These are phyloP conservation scores for Theocolax elegans DNA, from an alignment of 1,140 invertebrate species.

Conservation along the genomic window DNA sequence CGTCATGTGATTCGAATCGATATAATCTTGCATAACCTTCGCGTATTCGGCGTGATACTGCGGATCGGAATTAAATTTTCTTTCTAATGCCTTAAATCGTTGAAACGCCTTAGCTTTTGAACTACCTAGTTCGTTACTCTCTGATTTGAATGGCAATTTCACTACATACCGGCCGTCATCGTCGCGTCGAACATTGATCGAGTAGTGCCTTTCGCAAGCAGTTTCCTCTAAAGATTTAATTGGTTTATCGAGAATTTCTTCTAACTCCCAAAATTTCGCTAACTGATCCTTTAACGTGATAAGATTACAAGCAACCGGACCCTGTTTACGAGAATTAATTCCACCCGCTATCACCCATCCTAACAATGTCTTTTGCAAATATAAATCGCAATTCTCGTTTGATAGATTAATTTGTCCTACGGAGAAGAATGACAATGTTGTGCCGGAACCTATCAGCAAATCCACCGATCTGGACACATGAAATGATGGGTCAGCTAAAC, in stretches of 20 bases:
- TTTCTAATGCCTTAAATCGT: neutral
- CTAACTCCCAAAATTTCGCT: neutral
- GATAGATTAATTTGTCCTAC: slow-evolving; percentile 33
- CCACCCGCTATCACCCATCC: slow-evolving; percentile 37
- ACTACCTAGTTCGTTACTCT: neutral
- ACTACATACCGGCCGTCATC: neutral
- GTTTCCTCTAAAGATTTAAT: neutral
- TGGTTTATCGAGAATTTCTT: neutral
- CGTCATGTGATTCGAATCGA: neutral
- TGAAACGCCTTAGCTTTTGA: neutral
- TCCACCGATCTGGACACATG: slow-evolving; percentile 32
- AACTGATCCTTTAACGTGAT: neutral
- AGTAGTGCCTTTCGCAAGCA: neutral
- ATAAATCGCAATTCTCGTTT: neutral
- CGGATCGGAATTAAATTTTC: neutral
- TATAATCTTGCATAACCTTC: neutral
- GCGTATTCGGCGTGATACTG: neutral
- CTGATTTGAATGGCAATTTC: neutral
- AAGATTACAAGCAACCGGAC: neutral
- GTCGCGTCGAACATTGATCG: neutral
- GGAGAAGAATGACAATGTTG: slow-evolving; percentile 17
- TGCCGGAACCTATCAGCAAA: slow-evolving; percentile 17
- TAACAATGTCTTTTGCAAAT: slow-evolving; percentile 33
- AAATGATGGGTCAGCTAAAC: slow-evolving; percentile 37
- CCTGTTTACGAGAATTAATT: neutral